phyloP scores from a whole-genome alignment of 2,113 vertebrate genomes.

The Neoarius graeffei region DNA sequence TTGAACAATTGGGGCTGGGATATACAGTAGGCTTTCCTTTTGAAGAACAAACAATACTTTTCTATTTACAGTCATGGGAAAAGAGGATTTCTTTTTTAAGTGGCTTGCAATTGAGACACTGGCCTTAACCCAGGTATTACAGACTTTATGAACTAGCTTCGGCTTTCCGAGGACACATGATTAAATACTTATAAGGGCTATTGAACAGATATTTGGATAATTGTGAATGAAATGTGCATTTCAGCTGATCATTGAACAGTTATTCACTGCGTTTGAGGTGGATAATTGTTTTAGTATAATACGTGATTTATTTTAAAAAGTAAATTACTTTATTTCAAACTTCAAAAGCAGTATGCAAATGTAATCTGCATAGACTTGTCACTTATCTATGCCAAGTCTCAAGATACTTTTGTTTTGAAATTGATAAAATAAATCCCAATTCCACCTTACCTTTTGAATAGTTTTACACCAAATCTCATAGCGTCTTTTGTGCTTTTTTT shows the following conservation, averaged over 20 bases:
- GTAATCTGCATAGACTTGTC: no score
- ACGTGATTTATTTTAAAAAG: no score
- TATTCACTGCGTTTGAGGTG: no score
- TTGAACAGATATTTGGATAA: not conserved
- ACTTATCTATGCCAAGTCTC: no score
- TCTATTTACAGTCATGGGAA: not conserved
- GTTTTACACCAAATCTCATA: no score
- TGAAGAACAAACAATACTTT: constrained; percentile 17
- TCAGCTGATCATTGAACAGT: not conserved
- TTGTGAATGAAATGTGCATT: not conserved
- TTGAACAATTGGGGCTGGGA: not conserved
- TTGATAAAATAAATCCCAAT: no score
- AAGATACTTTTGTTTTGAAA: no score
- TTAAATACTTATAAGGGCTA: not conserved
- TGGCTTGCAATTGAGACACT: not conserved
- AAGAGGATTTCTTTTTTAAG: constrained; percentile 15
- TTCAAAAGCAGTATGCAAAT: no score
- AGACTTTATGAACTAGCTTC: not conserved
- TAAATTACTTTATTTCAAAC: no score
- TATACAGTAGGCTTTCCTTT: not conserved
- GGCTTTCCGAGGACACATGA: not conserved
- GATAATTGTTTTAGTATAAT: no score
- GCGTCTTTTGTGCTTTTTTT: no score
- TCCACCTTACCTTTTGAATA: no score
- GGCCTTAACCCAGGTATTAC: not conserved